Conservation (phyloP, 1,140 invertebrate genomes). For the Drosophila kikkawai region DNA sequence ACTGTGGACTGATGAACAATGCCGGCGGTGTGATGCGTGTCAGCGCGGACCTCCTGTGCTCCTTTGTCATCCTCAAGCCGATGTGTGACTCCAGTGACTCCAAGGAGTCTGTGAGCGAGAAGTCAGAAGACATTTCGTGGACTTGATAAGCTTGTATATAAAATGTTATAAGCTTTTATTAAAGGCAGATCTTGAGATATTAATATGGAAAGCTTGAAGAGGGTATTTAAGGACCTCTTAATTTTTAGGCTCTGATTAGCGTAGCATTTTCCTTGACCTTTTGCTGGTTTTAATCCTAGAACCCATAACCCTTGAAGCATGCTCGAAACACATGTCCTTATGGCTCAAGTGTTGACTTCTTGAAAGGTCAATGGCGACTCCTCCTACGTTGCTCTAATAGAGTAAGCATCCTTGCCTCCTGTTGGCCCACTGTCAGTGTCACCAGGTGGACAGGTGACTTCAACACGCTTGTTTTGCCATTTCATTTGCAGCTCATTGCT, state of each 20-base stretch:
- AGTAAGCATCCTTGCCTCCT: background rate
- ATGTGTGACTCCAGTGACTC: background rate
- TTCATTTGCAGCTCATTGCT: constrained; percentile 51
- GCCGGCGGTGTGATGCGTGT: constrained; percentile 98
- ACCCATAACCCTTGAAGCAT: background rate
- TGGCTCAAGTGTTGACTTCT: constrained; percentile 11
- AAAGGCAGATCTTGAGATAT: background rate
- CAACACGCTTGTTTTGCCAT: constrained; percentile 46
- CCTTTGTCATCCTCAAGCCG: constrained; percentile 43
- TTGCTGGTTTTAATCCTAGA: background rate
- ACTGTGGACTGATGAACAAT: constrained; percentile 95
- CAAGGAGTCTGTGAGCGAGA: background rate
- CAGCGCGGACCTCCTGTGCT: constrained; percentile 11
- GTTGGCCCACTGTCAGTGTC: constrained; percentile 28
- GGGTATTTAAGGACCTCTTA: background rate
- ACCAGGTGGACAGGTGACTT: constrained; percentile 35
- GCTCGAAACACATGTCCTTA: background rate
- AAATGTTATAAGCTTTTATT: background rate
- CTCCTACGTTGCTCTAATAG: background rate
- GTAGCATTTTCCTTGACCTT: background rate
- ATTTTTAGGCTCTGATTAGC: background rate
- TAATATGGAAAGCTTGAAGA: background rate
- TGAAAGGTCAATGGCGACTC: constrained; percentile 41
- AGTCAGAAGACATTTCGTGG: background rate
- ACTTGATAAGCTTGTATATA: background rate